Evolutionary conservation across 2,113 vertebrate genomes (phyloP).

Genomic region (Macquaria ambigua): DNA sequence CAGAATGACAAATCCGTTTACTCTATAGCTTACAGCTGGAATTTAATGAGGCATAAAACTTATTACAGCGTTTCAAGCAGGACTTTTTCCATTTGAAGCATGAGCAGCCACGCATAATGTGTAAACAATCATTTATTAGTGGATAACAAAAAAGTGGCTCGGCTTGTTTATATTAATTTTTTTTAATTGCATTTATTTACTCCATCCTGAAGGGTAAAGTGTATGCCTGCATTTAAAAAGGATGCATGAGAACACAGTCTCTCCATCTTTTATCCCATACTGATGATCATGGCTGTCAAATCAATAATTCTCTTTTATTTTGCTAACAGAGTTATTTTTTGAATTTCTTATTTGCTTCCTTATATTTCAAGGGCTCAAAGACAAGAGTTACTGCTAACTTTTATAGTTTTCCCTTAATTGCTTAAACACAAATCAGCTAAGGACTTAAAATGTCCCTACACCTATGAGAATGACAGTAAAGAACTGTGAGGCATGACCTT

Average conservation of each 20-base stretch:
- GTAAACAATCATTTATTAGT: constrained; percentile 76
- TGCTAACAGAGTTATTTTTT: neutral
- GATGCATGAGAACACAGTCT: neutral
- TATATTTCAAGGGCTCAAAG: neutral
- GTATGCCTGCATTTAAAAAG: constrained; percentile 38
- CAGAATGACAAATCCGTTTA: constrained; percentile 57
- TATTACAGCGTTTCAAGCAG: constrained; percentile 41
- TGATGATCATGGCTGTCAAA: neutral
- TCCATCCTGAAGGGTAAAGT: constrained; percentile 51
- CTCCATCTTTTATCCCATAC: neutral
- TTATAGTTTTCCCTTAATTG: neutral
- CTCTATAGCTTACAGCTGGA: constrained; percentile 59
- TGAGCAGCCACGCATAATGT: constrained; percentile 65
- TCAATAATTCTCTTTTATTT: neutral
- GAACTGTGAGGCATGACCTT: neutral
- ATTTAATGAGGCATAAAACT: constrained; percentile 61
- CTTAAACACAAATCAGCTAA: neutral
- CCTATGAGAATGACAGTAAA: neutral
- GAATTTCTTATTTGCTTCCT: neutral
- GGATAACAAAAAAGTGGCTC: constrained; percentile 57
- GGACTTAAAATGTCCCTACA: neutral
- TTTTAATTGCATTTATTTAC: constrained; percentile 64
- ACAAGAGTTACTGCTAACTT: neutral
- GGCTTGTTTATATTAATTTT: constrained; percentile 70
- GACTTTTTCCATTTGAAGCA: constrained; percentile 68